These are phyloP conservation scores for Drosophila subpulchrella DNA, from an alignment of 1,140 invertebrate species.

Conservation along the genomic window DNA sequence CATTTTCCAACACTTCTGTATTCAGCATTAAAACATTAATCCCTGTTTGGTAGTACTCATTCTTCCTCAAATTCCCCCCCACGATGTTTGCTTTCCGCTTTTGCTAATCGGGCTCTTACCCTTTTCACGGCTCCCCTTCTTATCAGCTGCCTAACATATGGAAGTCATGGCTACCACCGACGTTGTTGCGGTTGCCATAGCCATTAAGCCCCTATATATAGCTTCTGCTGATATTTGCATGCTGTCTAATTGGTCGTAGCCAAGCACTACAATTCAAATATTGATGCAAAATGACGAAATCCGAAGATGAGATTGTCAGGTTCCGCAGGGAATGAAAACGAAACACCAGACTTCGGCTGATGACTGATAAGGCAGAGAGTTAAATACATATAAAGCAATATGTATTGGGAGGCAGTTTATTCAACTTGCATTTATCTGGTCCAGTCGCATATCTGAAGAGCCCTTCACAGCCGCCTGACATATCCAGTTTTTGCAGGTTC, in stretches of 20 bases:
- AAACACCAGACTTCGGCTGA: slow-evolving; percentile 2
- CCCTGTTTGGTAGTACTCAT: background rate
- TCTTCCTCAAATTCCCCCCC: background rate
- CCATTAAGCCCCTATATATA: slow-evolving; percentile 7
- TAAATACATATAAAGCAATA: slow-evolving; percentile 2
- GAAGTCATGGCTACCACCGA: slow-evolving; percentile 6
- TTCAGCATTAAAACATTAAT: background rate
- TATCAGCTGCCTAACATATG: slow-evolving; percentile 21
- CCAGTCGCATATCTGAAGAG: background rate
- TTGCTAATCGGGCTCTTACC: slow-evolving; percentile 6
- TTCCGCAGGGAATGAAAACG: background rate
- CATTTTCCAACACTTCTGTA: too few relatives aligned
- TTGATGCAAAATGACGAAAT: slow-evolving; percentile 11
- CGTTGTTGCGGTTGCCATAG: background rate
- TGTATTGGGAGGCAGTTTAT: slow-evolving; percentile 33
- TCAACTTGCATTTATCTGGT: slow-evolving; percentile 46
- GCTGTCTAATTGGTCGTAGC: slow-evolving; percentile 17
- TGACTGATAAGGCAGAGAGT: slow-evolving; percentile 11
- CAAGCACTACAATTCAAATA: background rate
- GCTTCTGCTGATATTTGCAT: slow-evolving; percentile 10
- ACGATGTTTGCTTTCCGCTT: slow-evolving; percentile 7
- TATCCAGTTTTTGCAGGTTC: slow-evolving; percentile 3
- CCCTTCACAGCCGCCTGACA: slow-evolving; percentile 1
- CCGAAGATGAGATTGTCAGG: background rate
- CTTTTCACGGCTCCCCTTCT: background rate